Conservation (phyloP, 37 sponge, comb jelly and placozoan genomes). For the Mnemiopsis leidyi region DNA sequence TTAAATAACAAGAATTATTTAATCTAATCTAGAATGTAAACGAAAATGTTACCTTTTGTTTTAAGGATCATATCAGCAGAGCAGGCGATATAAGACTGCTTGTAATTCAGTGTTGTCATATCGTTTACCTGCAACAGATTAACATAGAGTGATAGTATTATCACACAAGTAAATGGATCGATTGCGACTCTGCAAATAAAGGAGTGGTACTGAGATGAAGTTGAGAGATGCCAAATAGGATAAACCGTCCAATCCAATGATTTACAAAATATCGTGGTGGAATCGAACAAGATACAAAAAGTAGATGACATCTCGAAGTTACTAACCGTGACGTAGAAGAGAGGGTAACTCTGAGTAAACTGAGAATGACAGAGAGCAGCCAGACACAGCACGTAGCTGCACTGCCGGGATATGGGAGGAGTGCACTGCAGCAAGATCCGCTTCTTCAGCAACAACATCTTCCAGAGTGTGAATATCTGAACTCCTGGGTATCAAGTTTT, state of each 20-base stretch:
- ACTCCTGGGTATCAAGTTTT: slow-evolving; percentile 65
- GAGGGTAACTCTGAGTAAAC: slow-evolving; percentile 19
- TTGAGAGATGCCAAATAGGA: too few relatives aligned
- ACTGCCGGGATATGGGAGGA: slow-evolving; percentile 76
- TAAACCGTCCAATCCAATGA: too few relatives aligned
- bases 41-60: slow-evolving; percentile 55
- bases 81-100: slow-evolving; percentile 46
- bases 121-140: slow-evolving; percentile 36
- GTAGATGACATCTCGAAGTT: too few relatives aligned
- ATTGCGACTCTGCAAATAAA: too few relatives aligned
- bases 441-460: slow-evolving; percentile 81
- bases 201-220: too few relatives aligned
- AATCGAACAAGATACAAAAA: neutral
- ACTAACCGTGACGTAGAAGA: slow-evolving; percentile 60
- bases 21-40: too few relatives aligned
- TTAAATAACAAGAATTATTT: too few relatives aligned
- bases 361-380: slow-evolving; percentile 14
- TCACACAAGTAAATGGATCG: too few relatives aligned
- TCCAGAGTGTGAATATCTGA: slow-evolving; percentile 90
- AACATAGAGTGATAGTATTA: too few relatives aligned
- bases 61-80: slow-evolving; percentile 46
- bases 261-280: too few relatives aligned
- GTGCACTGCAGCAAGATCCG: slow-evolving; percentile 83
- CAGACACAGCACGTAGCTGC: slow-evolving; percentile 24
- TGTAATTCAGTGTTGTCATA: neutral